Evolutionary conservation across 2,888 invertebrate genomes (phyloP), one percentile per base, ranked within the genome.

Genomic region (Tipula lateralis): DNA sequence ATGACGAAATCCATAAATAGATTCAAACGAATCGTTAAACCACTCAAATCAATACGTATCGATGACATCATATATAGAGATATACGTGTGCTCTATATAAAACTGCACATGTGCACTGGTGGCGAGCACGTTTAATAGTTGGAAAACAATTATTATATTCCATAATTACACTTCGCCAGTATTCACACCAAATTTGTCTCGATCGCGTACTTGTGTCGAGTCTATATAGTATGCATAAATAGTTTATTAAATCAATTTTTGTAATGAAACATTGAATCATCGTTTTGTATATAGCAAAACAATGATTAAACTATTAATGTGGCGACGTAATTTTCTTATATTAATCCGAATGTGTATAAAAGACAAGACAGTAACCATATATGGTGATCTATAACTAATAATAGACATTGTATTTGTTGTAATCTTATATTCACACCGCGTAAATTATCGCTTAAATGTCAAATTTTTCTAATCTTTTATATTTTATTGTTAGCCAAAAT

Each of bases 311-410:
- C 24, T 66, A 66, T 66, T 66, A 24, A 66, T 66, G 13, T 66
- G 66, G 7, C 66, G 66, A 66, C 66, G 66, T 66, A 66, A 66
- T 24, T 66, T 66, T 66, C 16, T 24, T 24, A 66, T 24, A 66
- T 6, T 16, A 5, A 13, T 39, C 9, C 39, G 12, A 13, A 7
- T 0, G 16, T 5, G 4, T 16, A 3, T 5, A 50, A 50, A 50
- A 50, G 44, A 66, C 66, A 66, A 66, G 66, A 66, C 66, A 66
- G 24, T 66, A 12, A 66, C 66, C 66, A 66, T 66, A 66, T 66
- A 66, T 66, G 66, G 66, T 66, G 66, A 66, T 24, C 66, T 66
- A 66, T 66, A 66, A 66, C 66, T 66, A 66, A 24, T 66, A 66
- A 66, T 24, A 16, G 44, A 44, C 66, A 66, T 36, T 6, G 36